These are phyloP conservation scores for Oncopodura yosiiana DNA, from an alignment of 1,140 invertebrate species.

Conservation along the genomic window DNA sequence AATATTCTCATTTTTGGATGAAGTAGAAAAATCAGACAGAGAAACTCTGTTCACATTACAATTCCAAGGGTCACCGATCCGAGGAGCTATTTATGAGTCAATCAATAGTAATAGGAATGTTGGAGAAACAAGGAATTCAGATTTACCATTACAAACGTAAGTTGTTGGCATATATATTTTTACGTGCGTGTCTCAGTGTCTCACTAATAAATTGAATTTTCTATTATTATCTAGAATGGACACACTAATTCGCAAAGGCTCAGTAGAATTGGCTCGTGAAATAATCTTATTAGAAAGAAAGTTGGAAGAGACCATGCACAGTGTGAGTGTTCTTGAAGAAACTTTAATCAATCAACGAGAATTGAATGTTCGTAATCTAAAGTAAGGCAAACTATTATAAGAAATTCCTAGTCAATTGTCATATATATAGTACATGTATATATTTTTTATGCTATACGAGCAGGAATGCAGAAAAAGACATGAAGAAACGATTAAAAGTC, in stretches of 20 bases:
- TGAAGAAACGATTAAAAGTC: slow-evolving; percentile 41
- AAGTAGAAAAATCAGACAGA: slow-evolving; percentile 29
- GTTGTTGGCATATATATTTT: neutral
- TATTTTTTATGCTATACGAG: neutral
- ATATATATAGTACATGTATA: neutral
- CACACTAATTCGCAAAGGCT: slow-evolving; percentile 28
- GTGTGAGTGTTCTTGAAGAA: slow-evolving; percentile 40
- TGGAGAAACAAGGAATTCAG: too few relatives aligned
- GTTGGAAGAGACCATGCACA: slow-evolving; percentile 43
- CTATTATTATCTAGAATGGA: slow-evolving; percentile 21
- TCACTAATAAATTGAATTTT: neutral
- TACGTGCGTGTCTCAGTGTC: neutral
- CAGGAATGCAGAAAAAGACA: slow-evolving; percentile 39
- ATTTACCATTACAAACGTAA: slow-evolving; percentile 4
- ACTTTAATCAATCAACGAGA: slow-evolving; percentile 42
- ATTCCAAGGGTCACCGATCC: slow-evolving; percentile 1
- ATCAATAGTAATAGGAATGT: too few relatives aligned
- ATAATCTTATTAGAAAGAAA: slow-evolving; percentile 33
- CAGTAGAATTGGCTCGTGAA: slow-evolving; percentile 30
- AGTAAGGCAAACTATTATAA: slow-evolving; percentile 24
- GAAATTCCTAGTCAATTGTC: neutral
- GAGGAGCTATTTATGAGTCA: too few relatives aligned
- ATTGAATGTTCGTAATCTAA: slow-evolving; percentile 40
- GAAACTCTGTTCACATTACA: slow-evolving; percentile 25
- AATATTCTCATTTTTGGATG: slow-evolving; percentile 31